Percentiles rank a stretch among this genome's conserved stretches.
These are phyloP conservation scores for Myotis findleyi DNA, from an alignment of 2,797 vertebrate genomes.

Conservation along the genomic window DNA sequence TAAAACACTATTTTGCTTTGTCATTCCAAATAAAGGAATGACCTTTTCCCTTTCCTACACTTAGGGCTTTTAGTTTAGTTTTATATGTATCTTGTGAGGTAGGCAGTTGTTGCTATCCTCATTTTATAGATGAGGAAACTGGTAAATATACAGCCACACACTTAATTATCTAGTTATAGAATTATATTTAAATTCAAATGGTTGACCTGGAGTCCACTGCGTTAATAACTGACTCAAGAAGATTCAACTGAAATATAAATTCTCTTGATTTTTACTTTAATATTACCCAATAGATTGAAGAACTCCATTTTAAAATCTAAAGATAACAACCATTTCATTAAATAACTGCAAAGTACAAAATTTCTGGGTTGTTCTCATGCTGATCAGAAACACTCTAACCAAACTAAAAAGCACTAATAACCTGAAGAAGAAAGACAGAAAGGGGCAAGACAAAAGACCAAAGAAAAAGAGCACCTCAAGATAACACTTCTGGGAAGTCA, in stretches of 20 bases:
- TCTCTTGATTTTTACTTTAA: conserved; percentile 34
- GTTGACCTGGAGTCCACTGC: not conserved
- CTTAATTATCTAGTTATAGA: not conserved
- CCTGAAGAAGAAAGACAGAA: not conserved
- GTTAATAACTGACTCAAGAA: not conserved
- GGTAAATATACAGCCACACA: not conserved
- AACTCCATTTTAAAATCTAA: not conserved
- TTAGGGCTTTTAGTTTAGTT: not conserved
- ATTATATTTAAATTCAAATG: not conserved
- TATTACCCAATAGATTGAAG: not conserved
- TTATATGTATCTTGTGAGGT: not conserved
- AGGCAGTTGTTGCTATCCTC: not conserved
- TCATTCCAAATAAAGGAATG: not conserved
- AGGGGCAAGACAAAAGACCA: not conserved
- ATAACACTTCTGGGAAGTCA: rapidly evolving
- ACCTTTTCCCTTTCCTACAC: not conserved
- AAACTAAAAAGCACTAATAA: conserved; percentile 5
- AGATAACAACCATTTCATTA: conserved; percentile 36
- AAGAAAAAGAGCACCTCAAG: not conserved
- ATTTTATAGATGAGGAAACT: not conserved
- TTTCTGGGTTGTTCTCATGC: not conserved
- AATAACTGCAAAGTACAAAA: conserved; percentile 30
- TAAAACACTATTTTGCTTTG: not conserved
- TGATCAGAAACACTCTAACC: conserved; percentile 6
- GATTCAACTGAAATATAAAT: conserved; percentile 6